Evolutionary conservation across 2,888 invertebrate species (phyloP), one percentile per base, ranked within the genome.

Genomic region (Margaritifera margaritifera): DNA sequence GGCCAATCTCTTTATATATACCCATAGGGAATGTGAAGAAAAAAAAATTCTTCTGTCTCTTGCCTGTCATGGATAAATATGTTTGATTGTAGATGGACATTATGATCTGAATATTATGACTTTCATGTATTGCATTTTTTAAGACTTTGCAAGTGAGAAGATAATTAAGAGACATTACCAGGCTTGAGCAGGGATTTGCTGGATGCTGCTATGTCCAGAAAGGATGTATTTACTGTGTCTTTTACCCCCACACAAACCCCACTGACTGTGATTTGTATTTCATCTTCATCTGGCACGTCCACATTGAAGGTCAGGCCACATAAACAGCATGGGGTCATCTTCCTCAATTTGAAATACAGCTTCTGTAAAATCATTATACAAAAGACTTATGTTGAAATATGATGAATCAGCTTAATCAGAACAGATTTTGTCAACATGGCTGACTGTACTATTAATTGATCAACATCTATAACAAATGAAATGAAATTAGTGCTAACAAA

Each of bases 281-380:
- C 93, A 83, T 94, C 94, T 69, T 95, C 94, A 89, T 97, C 97
- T 0, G 97, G 96, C 78, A 97, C 92, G 80, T 96, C 95, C 1
- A 97, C 92, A 74, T 94, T 93, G 89, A 97, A 96, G 82, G 93
- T 92, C 51, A 97, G 91, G 87, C 95, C 93, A 76, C 94, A 94
- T 24, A 98, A 91, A 22, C 95, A 95, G 89, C 95, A 96, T 0
- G 97, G 97, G 73, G 94, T 93, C 93, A 96, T 93, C 20, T 95
- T 92, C 19, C 97, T 92, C 82, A 98, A 91, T 90, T 97, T 98
- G 91, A 97, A 97, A 86, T 94, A 95, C 62, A 97, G 93, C 74
- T 94, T 94, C 92, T 94, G 93, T 50, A 94, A 83, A 87, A 64
- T 59, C 19, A 52, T 50, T 15, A 51, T 53, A 61, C 15, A 25